Evolutionary conservation across 2,888 invertebrate species (phyloP), one percentile per base, ranked within the genome.

Genomic region (Tuta absoluta): DNA sequence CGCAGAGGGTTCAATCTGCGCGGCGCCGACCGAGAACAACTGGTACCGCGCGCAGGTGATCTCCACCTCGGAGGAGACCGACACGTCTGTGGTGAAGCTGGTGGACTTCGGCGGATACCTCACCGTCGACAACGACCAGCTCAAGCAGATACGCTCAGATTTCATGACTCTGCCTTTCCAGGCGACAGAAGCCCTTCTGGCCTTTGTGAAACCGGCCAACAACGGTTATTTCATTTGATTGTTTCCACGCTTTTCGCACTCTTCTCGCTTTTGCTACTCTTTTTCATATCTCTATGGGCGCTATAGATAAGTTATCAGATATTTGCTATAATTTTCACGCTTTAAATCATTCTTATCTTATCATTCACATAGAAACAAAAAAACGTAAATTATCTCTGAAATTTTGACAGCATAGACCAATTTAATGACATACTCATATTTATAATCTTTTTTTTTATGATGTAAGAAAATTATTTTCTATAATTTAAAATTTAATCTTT

Each of bases 21-120:
- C 97, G 11, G 97, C 97, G 11, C 96, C 96, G 53, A 94, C 96
- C 66, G 94, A 95, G 75, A 94, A 94, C 72, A 95, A 95, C 74
- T 99, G 99, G 99, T 97, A 96, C 88, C 94, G 98, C 72, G 97
- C 96, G 14, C 95, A 96, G 89, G 95, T 98, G 62, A 93, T 96
- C 67, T 89, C 92, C 59, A 93, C 94, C 45, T 95, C 95, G 69
- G 93, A 94, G 68, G 94, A 94, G 62, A 94, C 93, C 57, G 93
- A 95, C 75, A 93, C 94, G 51, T 96, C 96, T 73, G 93, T 97
- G 70, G 95, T 98, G 65, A 96, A 96, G 87, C 95, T 97, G 83
- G 95, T 99, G 62, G 99, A 99, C 91, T 98, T 97, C 78, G 99
- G 99, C 60, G 99, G 99, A 62, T 99, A 96, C 86, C 94, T 95